Conservation (phyloP, 2,888 invertebrate species). For the Pegoplata infirma region DNA sequence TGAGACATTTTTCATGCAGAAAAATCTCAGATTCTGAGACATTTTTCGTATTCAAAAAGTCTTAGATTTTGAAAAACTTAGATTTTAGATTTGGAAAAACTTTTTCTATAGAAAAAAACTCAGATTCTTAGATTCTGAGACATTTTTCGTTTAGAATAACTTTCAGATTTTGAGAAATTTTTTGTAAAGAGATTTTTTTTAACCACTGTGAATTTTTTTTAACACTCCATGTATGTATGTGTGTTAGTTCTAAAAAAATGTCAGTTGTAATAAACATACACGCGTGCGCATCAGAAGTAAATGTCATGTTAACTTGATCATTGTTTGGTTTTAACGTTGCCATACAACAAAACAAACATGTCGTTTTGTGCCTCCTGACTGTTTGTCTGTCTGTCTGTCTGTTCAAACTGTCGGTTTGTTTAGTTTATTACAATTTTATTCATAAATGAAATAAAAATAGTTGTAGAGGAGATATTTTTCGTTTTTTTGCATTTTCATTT, state of each 20-base stretch:
- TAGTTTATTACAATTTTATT: constrained; percentile 1
- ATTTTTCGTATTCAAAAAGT: too few species aligned
- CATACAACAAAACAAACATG: constrained; percentile 17
- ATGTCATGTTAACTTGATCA: constrained; percentile 56
- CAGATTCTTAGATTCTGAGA: too few species aligned
- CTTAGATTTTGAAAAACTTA: too few species aligned
- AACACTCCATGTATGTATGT: too few species aligned
- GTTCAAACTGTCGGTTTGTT: constrained; percentile 12
- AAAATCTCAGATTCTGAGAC: too few species aligned
- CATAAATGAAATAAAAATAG: neutral
- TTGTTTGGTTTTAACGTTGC: constrained; percentile 38
- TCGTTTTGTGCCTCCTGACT: constrained; percentile 8
- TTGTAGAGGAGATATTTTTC: neutral
- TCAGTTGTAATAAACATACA: constrained; percentile 52
- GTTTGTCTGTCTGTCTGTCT: constrained; percentile 1
- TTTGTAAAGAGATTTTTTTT: neutral
- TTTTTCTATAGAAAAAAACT: too few species aligned
- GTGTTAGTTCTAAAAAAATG: too few species aligned
- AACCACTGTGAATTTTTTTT: neutral
- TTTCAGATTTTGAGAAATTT: neutral
- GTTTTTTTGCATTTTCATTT: neutral
- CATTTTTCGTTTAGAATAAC: too few species aligned
- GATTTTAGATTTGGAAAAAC: too few species aligned
- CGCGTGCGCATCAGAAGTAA: constrained; percentile 56
- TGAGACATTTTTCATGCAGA: too few species aligned